Evolutionary conservation across 2,888 invertebrate genomes (phyloP).

Genomic region (Agrochola macilenta): DNA sequence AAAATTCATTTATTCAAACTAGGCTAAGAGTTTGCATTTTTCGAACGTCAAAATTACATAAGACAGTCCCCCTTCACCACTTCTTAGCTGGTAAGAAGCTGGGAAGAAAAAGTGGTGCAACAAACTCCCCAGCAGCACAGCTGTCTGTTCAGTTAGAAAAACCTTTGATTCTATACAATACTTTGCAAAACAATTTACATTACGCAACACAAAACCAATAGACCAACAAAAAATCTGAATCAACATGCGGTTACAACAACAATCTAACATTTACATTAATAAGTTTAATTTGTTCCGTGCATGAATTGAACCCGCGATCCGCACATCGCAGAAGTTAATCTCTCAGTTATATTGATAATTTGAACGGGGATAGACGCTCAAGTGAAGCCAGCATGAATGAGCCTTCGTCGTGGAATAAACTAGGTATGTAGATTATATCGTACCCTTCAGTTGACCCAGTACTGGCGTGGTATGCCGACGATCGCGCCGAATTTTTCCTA

Average conservation of each 20-base stretch:
- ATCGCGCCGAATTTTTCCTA: not conserved
- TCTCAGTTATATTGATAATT: not conserved
- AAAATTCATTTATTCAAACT: too few relatives aligned
- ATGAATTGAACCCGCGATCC: conserved; percentile 16
- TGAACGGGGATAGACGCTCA: not conserved
- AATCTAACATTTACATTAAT: not conserved
- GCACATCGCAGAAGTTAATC: not conserved
- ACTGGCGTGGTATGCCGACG: not conserved
- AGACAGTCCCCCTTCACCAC: too few relatives aligned
- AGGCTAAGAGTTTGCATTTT: too few relatives aligned
- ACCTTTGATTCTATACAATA: too few relatives aligned
- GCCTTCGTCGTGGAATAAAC: not conserved
- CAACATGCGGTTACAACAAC: not conserved
- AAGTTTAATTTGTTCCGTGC: not conserved
- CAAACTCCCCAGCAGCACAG: too few relatives aligned
- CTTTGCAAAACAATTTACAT: too few relatives aligned
- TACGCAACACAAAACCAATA: too few relatives aligned
- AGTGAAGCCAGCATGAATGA: not conserved
- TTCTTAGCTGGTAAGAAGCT: too few relatives aligned
- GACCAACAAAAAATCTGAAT: not conserved
- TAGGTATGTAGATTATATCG: conserved; percentile 14
- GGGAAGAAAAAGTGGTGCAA: too few relatives aligned
- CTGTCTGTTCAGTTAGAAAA: too few relatives aligned
- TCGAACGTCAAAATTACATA: too few relatives aligned
- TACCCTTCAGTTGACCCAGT: conserved; percentile 23